A percentile compares a stretch with the other conserved stretches of the same genome.
These are phyloP conservation scores for Poicephalus gulielmi DNA, from an alignment of 2,113 vertebrate genomes.

Conservation along the genomic window DNA sequence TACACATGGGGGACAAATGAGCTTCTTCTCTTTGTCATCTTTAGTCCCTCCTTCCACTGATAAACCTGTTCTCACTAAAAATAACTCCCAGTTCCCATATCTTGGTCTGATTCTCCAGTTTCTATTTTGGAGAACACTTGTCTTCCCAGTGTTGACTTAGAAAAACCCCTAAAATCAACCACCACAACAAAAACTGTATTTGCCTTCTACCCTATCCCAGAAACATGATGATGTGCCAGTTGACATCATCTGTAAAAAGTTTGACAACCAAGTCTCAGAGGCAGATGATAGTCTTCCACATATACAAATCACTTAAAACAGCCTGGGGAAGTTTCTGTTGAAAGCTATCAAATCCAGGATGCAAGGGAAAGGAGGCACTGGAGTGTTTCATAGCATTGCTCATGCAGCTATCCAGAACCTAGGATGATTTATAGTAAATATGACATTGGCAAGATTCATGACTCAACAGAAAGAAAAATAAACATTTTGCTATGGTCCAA, in stretches of 20 bases:
- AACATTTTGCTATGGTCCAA: not conserved
- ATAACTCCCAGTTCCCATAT: not conserved
- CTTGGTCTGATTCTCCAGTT: not conserved
- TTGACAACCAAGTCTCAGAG: not conserved
- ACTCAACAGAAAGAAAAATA: not conserved
- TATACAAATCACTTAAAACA: not conserved
- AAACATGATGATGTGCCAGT: constrained; percentile 7
- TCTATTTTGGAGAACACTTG: not conserved
- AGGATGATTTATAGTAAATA: not conserved
- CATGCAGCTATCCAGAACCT: not conserved
- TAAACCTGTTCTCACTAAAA: constrained; percentile 38
- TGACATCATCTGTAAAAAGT: constrained; percentile 26
- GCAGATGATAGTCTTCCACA: not conserved
- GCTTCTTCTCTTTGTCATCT: constrained; percentile 23
- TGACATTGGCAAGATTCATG: not conserved
- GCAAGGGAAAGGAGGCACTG: not conserved
- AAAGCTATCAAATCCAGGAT: not conserved
- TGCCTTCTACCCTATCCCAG: not conserved
- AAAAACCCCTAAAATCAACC: not conserved
- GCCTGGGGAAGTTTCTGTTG: not conserved
- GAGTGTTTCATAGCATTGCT: not conserved
- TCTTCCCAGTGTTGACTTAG: not conserved
- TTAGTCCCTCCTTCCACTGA: constrained; percentile 10
- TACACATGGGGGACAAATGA: not conserved
- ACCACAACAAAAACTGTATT: not conserved